These are phyloP conservation scores for Buphagus erythrorhynchus DNA, from an alignment of 2,797 vertebrate species.

Conservation along the genomic window DNA sequence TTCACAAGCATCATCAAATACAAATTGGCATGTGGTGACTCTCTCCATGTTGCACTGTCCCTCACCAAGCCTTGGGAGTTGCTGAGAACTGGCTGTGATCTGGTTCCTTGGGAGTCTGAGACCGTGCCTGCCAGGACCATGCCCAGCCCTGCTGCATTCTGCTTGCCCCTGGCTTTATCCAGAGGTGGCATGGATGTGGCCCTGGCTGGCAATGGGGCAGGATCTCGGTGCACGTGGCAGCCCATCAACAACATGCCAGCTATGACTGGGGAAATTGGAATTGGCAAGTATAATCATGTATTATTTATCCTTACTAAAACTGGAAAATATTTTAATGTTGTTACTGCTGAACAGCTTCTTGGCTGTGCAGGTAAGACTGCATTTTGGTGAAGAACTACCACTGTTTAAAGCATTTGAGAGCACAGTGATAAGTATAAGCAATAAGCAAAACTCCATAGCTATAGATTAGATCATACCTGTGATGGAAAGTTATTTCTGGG, in stretches of 20 bases:
- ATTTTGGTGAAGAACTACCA: neutral
- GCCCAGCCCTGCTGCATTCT: neutral
- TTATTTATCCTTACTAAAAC: neutral
- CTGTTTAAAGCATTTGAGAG: neutral
- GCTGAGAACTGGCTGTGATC: neutral
- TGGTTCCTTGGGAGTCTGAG: neutral
- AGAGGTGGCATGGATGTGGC: rapidly evolving
- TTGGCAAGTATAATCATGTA: neutral
- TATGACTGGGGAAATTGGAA: neutral
- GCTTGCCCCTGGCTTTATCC: neutral
- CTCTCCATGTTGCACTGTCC: neutral
- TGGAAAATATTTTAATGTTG: neutral
- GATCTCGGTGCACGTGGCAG: neutral
- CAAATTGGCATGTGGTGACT: rapidly evolving
- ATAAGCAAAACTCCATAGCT: neutral
- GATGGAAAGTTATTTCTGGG: neutral
- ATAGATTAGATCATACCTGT: neutral
- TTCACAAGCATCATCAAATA: neutral
- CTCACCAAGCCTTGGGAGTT: neutral
- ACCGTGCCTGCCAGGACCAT: rapidly evolving
- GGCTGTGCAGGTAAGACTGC: neutral
- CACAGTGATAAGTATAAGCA: neutral
- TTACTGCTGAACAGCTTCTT: neutral
- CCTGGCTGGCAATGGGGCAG: rapidly evolving
- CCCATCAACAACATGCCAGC: neutral